These are phyloP conservation scores for Eleginops maclovinus DNA, from an alignment of 2,113 vertebrate genomes.

Conservation along the genomic window DNA sequence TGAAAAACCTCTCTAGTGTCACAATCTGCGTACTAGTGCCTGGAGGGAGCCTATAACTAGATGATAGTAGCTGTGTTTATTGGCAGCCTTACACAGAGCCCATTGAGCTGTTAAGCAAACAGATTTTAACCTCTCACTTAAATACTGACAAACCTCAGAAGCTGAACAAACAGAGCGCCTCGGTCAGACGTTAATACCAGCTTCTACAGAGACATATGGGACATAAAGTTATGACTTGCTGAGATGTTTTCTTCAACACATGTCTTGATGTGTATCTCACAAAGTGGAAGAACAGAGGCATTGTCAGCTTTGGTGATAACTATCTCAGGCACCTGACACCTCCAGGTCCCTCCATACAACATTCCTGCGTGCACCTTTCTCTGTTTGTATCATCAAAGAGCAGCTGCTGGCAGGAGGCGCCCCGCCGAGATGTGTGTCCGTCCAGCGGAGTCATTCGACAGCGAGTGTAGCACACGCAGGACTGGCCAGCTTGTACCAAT, in stretches of 20 bases:
- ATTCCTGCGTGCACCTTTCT: slow-evolving; percentile 33
- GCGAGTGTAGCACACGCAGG: slow-evolving; percentile 30
- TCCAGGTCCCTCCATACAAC: slow-evolving; percentile 39
- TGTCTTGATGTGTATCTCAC: slow-evolving; percentile 34
- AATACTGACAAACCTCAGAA: slow-evolving; percentile 11
- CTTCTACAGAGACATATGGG: slow-evolving; percentile 1
- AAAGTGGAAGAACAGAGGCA: slow-evolving; percentile 52
- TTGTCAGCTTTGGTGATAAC: slow-evolving; percentile 59
- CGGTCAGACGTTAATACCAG: slow-evolving; percentile 12
- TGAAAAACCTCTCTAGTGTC: neutral
- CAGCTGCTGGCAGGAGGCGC: slow-evolving; percentile 66
- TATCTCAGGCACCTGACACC: slow-evolving; percentile 59
- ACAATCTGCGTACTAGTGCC: neutral
- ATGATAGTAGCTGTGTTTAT: slow-evolving; percentile 6
- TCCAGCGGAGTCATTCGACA: slow-evolving; percentile 60
- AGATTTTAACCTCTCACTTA: neutral
- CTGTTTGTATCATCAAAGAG: slow-evolving; percentile 64
- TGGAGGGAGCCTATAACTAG: neutral
- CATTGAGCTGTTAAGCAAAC: slow-evolving; percentile 10
- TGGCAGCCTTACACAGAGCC: slow-evolving; percentile 3
- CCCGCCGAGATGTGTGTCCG: slow-evolving; percentile 48
- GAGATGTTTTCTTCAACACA: slow-evolving; percentile 41
- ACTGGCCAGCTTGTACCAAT: slow-evolving; percentile 67
- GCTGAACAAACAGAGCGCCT: slow-evolving; percentile 2
- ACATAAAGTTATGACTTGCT: slow-evolving; percentile 36